phyloP scores from a whole-genome alignment of 2,113 vertebrate genomes.

The Xyliphius kryptos region DNA sequence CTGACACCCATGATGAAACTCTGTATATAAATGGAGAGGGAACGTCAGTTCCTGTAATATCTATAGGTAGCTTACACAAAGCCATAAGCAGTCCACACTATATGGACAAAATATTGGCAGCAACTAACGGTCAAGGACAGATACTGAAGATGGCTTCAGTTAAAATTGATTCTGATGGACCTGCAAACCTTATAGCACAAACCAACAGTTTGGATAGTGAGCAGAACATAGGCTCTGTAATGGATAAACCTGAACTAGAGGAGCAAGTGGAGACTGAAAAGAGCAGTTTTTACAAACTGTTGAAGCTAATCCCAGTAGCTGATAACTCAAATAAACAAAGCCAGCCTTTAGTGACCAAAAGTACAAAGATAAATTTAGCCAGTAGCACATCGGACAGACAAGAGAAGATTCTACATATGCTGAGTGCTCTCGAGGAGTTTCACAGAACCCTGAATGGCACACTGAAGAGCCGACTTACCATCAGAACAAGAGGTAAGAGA shows the following conservation, averaged over 20 bases:
- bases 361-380: not conserved
- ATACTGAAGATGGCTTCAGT: slow-evolving; percentile 1
- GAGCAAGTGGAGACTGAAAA: not conserved
- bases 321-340: too few species aligned
- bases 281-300: not conserved
- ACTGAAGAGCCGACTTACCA: slow-evolving; percentile 51
- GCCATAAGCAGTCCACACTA: slow-evolving; percentile 7
- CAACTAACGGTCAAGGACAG: slow-evolving; percentile 1
- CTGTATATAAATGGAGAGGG: slow-evolving; percentile 21
- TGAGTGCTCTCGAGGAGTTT: slow-evolving; percentile 56
- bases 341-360: too few species aligned
- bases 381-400: slow-evolving; percentile 10
- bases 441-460: slow-evolving; percentile 46
- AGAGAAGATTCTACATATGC: slow-evolving; percentile 57
- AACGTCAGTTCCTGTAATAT: slow-evolving; percentile 6
- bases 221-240: not conserved
- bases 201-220: not conserved
- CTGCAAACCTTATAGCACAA: slow-evolving; percentile 1
- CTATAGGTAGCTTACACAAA: slow-evolving; percentile 8
- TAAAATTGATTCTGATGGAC: slow-evolving; percentile 7
- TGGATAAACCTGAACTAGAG: not conserved
- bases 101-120: slow-evolving; percentile 10
- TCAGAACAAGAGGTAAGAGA: slow-evolving; percentile 52
- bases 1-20: slow-evolving; percentile 9
- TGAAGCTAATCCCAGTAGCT: not conserved